Evolutionary conservation across 1,140 invertebrate species (phyloP), one percentile per base, ranked within the genome.

Genomic region (Eumaeus atala): DNA sequence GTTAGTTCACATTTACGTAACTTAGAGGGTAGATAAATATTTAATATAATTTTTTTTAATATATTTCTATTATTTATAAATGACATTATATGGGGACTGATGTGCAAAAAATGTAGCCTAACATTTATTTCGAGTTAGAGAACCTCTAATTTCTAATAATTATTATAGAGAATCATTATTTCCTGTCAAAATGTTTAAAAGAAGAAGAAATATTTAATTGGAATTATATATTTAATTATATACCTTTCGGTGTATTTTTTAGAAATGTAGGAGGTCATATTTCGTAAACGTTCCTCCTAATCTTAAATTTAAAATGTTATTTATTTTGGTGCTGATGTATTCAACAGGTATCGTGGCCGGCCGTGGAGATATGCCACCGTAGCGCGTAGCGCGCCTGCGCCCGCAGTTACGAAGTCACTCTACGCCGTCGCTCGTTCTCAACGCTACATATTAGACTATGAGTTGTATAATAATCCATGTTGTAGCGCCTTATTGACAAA

Each of bases 361-460:
- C 17, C 17, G 12, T 44, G 12, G 42, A 10, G 42, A 40, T 21
- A 9, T 38, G 35, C 40, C 21, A 14, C 57, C 65, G 72, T 77
- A 77, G 72, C 68, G 9, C 69, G 77, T 79, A 84, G 72, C 65
- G 71, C 79, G 81, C 77, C 62, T 59, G 77, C 78, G 78, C 67
- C n/a, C 70, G 77, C 78, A 77, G 74, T 61, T 48, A 28, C 40
- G 62, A 68, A 56, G 58, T 71, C 63, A 67, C 66, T 61, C 63
- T 66, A 67, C 58, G 70, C 70, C 66, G 56, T 62, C 59, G 54
- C 56, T 60, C 14, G n/a, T 12, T 14, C 40, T 9, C 40, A 3
- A 28, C 40, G 7, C 40, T 44, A 16, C 12, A 16, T 1, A 14
- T 1, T 44, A 17, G 12, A 14, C 40, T 37, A 37, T 37, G 35